Percentiles rank a stretch among this genome's conserved stretches.
phyloP scores from a whole-genome alignment of 2,888 invertebrate genomes.

The Andrena trimmerana region DNA sequence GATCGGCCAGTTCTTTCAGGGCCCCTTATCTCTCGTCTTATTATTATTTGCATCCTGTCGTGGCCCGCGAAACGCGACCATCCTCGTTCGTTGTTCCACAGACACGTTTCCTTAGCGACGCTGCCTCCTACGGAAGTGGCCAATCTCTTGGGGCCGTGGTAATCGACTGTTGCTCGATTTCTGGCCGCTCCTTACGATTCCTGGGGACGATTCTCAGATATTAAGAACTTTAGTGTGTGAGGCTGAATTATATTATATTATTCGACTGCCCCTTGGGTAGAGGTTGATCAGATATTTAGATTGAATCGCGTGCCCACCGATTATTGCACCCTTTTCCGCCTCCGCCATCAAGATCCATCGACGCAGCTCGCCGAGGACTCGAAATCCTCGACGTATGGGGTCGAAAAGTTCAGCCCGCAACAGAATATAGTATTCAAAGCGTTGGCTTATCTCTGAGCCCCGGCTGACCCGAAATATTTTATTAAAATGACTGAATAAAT shows the following conservation, averaged over 20 bases:
- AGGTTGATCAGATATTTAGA: background rate
- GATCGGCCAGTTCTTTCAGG: conserved; percentile 63
- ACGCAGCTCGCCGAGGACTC: background rate
- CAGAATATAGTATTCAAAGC: conserved; percentile 13
- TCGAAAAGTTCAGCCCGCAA: conserved; percentile 18
- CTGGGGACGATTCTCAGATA: no score
- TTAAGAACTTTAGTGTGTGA: no score
- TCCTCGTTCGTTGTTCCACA: conserved; percentile 17
- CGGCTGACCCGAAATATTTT: conserved; percentile 37
- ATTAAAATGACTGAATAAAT: conserved; percentile 53
- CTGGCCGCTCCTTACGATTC: background rate
- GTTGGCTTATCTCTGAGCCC: conserved; percentile 18
- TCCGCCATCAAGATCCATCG: conserved; percentile 2
- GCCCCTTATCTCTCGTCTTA: conserved; percentile 56
- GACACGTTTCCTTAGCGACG: conserved; percentile 11
- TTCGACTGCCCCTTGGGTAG: background rate
- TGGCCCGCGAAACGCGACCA: conserved; percentile 20
- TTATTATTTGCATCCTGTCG: conserved; percentile 64
- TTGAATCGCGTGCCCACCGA: background rate
- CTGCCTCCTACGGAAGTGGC: conserved; percentile 23
- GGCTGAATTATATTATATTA: conserved; percentile 6
- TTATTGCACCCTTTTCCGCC: background rate
- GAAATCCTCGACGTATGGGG: background rate
- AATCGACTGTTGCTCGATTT: background rate
- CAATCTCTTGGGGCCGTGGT: background rate